Evolutionary conservation across 2,113 vertebrate genomes (phyloP).

Genomic region (Phaethon lepturus): DNA sequence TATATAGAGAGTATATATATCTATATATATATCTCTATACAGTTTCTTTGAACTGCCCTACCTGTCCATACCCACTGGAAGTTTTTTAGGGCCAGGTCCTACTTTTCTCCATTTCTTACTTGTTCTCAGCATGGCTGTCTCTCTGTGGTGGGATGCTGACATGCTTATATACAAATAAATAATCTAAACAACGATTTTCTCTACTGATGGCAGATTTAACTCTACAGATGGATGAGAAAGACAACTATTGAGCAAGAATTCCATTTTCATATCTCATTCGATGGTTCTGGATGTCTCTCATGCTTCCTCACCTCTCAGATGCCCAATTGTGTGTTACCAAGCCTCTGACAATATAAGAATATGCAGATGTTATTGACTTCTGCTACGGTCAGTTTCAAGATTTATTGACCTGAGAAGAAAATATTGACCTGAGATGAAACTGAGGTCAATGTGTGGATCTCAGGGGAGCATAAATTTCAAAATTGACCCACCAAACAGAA

Average conservation of each 20-base stretch:
- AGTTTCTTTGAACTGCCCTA: neutral
- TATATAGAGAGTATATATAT: no score
- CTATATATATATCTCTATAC: neutral
- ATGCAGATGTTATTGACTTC: slow-evolving; percentile 71
- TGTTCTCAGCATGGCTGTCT: neutral
- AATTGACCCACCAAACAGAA: slow-evolving; percentile 64
- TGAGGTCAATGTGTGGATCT: slow-evolving; percentile 64
- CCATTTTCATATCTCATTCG: slow-evolving; percentile 27
- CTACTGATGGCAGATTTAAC: neutral
- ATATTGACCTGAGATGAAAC: slow-evolving; percentile 73
- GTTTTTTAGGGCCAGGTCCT: neutral
- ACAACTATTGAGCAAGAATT: slow-evolving; percentile 33
- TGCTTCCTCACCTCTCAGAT: slow-evolving; percentile 1
- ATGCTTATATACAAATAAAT: slow-evolving; percentile 1
- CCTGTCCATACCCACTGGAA: neutral
- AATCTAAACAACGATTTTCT: neutral
- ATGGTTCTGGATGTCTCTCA: neutral
- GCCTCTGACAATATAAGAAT: slow-evolving; percentile 35
- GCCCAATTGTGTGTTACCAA: neutral
- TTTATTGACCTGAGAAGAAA: slow-evolving; percentile 67
- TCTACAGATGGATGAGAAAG: neutral
- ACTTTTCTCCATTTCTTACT: neutral
- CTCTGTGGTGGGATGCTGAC: neutral
- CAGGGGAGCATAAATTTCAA: slow-evolving; percentile 52
- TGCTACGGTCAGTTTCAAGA: slow-evolving; percentile 57